Percentiles rank a stretch among this genome's conserved stretches.
These are phyloP conservation scores for Molanna angustata DNA, from an alignment of 2,888 invertebrate species.

Conservation along the genomic window DNA sequence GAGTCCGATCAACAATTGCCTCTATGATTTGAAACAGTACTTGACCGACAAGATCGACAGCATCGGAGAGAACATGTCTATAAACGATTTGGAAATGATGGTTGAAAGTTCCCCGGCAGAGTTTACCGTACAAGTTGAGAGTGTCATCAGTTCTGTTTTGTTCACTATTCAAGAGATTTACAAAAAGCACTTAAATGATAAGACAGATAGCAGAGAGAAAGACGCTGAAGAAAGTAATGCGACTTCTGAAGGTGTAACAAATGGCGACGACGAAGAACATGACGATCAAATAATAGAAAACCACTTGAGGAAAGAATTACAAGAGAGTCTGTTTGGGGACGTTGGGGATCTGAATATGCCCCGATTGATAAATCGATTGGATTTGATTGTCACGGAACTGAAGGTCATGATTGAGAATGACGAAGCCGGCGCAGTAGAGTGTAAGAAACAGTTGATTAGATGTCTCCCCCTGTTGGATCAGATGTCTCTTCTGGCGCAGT, in stretches of 20 bases:
- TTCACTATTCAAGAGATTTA: conserved; percentile 58
- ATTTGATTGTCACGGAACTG: conserved; percentile 44
- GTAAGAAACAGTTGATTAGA: conserved; percentile 45
- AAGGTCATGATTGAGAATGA: conserved; percentile 44
- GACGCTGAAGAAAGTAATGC: conserved; percentile 35
- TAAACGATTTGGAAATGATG: neutral
- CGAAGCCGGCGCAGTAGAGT: conserved; percentile 31
- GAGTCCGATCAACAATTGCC: conserved; percentile 43
- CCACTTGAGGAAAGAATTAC: conserved; percentile 65
- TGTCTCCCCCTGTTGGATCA: conserved; percentile 74
- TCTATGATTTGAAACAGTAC: conserved; percentile 40
- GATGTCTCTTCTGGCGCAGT: conserved; percentile 70
- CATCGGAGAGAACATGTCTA: conserved; percentile 40
- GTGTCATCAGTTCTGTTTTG: conserved; percentile 52
- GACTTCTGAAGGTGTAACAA: conserved; percentile 20
- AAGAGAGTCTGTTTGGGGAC: conserved; percentile 62
- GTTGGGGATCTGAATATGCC: conserved; percentile 57
- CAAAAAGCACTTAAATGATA: conserved; percentile 49
- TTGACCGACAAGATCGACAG: conserved; percentile 28
- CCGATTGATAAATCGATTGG: conserved; percentile 45
- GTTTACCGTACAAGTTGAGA: conserved; percentile 41
- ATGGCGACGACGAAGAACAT: conserved; percentile 43
- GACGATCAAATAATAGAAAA: conserved; percentile 58
- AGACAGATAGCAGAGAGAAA: no score
- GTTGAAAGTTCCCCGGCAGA: conserved; percentile 2